Percentiles rank a stretch among this genome's conserved stretches.
These are phyloP conservation scores for Todiramphus chloris DNA, from an alignment of 2,113 vertebrate species.

Conservation along the genomic window DNA sequence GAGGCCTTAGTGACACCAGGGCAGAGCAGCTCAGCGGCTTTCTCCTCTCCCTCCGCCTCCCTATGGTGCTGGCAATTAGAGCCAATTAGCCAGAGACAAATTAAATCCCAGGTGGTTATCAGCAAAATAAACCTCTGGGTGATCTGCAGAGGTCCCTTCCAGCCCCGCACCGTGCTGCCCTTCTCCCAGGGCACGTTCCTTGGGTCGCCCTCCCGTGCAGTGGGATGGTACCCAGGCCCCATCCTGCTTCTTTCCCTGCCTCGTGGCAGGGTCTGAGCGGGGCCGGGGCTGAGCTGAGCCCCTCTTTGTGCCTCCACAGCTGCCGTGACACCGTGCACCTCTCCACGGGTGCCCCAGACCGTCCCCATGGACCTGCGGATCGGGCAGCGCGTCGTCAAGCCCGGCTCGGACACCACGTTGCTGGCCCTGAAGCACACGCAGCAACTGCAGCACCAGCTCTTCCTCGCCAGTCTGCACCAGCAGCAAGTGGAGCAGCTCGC, in stretches of 20 bases:
- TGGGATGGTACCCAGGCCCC: no score
- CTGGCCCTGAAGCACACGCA: conserved; percentile 80
- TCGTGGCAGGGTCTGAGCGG: background rate
- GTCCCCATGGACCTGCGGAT: conserved; percentile 90
- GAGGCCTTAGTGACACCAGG: rapidly evolving
- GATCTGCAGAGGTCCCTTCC: no score
- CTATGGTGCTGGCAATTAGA: rapidly evolving
- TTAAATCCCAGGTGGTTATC: background rate
- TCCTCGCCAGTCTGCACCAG: conserved; percentile 80
- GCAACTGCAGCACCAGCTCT: conserved; percentile 80
- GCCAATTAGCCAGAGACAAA: background rate
- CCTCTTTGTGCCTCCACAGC: conserved; percentile 41
- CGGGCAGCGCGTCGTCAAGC: conserved; percentile 79
- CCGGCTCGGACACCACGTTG: conserved; percentile 77
- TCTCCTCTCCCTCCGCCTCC: background rate
- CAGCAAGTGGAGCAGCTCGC: conserved; percentile 78
- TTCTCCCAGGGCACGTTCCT: rapidly evolving
- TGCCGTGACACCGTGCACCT: conserved; percentile 54
- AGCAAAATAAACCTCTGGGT: rapidly evolving
- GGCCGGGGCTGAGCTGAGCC: background rate
- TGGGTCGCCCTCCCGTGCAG: rapidly evolving
- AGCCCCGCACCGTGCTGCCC: no score
- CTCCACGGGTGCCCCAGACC: conserved; percentile 71
- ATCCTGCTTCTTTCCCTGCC: background rate
- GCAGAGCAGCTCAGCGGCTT: background rate